Evolutionary conservation across 2,888 invertebrate species (phyloP), one percentile per base, ranked within the genome.

Genomic region (Theretra japonica): DNA sequence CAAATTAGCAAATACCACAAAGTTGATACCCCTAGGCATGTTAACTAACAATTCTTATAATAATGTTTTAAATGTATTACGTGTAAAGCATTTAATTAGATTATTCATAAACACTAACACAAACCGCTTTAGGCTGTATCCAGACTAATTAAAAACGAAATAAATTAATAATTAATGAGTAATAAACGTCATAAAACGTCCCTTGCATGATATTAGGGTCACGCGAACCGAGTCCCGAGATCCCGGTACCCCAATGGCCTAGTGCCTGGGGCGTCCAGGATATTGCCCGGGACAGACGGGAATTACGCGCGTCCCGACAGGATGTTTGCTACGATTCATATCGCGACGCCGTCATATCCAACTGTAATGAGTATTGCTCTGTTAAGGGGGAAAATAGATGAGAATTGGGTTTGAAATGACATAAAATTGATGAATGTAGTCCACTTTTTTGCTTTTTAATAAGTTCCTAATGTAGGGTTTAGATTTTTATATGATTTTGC

Each of bases 241-340:
- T 33, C 60, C 33, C 62, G 21, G 62, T 65, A 65, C 62, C 62
- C 62, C 62, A 41, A 65, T 69, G 69, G 69, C 70, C 56, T 25
- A 70, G 65, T 48, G 53, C 73, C 28, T 53, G 59, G 60, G 69
- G 33, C 57, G 19, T 28, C 3, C 71, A 73, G 74, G 73, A 74
- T 74, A 74, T 74, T 74, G 65, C 72, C 21, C 41, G 30, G 33
- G n/a, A 62, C 23, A 41, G 15, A 23, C 41, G 62, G 21, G 41
- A 21, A 65, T 65, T 65, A 65, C 73, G 69, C 68, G 59, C 69
- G 71, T 71, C 56, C 71, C 41, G 23, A 56, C 72, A 68, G 73
- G 70, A 56, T 70, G 69, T 71, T 73, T 71, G 69, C 62, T 28
- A 23, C 30, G 19, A 41, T 21, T 65, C 21, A 65, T 41, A 65